phyloP scores from a whole-genome alignment of 2,113 vertebrate genomes.

The Girardinichthys multiradiatus region DNA sequence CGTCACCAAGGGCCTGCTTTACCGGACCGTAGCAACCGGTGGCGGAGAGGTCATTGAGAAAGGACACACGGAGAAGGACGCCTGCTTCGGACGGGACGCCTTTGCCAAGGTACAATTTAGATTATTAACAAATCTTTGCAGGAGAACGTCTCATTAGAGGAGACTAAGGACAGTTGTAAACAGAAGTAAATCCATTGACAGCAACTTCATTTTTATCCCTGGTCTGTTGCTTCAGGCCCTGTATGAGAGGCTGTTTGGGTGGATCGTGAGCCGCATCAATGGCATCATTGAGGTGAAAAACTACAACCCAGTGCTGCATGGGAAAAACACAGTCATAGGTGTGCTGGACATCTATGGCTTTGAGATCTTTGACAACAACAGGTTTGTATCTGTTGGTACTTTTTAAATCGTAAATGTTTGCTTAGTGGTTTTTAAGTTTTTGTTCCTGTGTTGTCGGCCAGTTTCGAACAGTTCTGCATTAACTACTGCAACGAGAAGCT shows the following conservation, averaged over 20 bases:
- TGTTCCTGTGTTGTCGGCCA: constrained; percentile 49
- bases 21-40: constrained; percentile 88
- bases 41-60: constrained; percentile 91
- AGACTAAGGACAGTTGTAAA: no score
- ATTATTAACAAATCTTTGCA: no score
- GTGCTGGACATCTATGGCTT: constrained; percentile 97
- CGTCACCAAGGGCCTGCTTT: constrained; percentile 81
- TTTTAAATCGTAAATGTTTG: background rate
- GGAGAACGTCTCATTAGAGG: no score
- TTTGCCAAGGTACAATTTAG: constrained; percentile 86
- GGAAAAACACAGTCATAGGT: constrained; percentile 93
- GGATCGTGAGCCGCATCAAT: constrained; percentile 91
- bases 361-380: constrained; percentile 95
- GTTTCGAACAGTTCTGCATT: constrained; percentile 95
- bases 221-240: constrained; percentile 79
- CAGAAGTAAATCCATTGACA: no score
- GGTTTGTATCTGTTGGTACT: constrained; percentile 71
- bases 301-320: constrained; percentile 86
- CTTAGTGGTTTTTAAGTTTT: constrained; percentile 7
- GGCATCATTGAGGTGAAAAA: constrained; percentile 83
- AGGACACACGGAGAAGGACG: constrained; percentile 85
- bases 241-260: constrained; percentile 93
- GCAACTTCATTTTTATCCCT: no score
- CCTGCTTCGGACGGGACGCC: constrained; percentile 88
- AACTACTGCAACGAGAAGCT: constrained; percentile 93